These are phyloP conservation scores for Cheirogaleus major DNA, from an alignment of 2,797 vertebrate species.

Conservation along the genomic window DNA sequence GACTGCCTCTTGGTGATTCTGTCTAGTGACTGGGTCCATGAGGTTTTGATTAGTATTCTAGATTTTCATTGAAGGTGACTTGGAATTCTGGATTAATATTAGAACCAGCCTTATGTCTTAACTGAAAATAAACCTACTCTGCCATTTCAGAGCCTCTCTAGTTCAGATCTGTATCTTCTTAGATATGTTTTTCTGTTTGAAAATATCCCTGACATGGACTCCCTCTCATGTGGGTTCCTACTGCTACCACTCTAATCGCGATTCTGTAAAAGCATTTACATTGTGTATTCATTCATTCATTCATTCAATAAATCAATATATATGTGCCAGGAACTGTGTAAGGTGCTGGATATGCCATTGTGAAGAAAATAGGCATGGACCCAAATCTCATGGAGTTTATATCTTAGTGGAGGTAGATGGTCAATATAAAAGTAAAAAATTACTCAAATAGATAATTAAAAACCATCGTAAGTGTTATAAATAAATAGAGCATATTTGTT, in stretches of 20 bases:
- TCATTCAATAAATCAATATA: background rate
- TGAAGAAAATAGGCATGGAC: background rate
- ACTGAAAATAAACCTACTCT: background rate
- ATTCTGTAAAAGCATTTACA: background rate
- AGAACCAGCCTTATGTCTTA: constrained; percentile 17
- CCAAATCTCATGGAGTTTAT: background rate
- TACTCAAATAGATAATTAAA: background rate
- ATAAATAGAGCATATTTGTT: background rate
- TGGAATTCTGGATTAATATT: constrained; percentile 31
- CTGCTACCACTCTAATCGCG: background rate
- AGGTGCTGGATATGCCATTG: background rate
- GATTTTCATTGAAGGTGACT: background rate
- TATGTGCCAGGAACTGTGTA: background rate
- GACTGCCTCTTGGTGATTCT: background rate
- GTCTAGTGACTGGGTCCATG: background rate
- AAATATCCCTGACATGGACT: background rate
- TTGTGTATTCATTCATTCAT: background rate
- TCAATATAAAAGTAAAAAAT: background rate
- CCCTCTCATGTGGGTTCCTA: background rate
- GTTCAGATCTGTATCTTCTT: background rate
- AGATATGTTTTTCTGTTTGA: constrained; percentile 18
- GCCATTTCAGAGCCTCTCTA: background rate
- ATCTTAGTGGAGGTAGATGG: background rate
- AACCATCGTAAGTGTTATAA: background rate
- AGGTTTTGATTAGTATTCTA: background rate